These are phyloP conservation scores for Gephyroberyx darwinii DNA, from an alignment of 2,797 vertebrate genomes.

Conservation along the genomic window DNA sequence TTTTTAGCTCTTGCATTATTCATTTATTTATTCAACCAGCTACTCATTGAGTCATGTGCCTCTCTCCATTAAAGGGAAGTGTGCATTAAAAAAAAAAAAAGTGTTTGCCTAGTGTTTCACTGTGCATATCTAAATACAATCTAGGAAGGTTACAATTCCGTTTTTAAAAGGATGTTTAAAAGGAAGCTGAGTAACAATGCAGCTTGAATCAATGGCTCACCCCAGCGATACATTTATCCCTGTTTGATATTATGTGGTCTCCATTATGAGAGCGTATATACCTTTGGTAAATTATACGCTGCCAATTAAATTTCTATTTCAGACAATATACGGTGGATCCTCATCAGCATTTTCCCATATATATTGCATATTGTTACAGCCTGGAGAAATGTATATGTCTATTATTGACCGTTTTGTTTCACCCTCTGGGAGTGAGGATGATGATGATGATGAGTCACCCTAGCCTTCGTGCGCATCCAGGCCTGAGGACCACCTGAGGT, in stretches of 20 bases:
- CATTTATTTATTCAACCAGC: slow-evolving; percentile 69
- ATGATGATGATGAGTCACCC: slow-evolving; percentile 20
- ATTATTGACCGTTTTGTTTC: slow-evolving; percentile 19
- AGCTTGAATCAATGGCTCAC: slow-evolving; percentile 19
- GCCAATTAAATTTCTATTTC: neutral
- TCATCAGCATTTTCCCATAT: neutral
- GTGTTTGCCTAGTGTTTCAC: slow-evolving; percentile 45
- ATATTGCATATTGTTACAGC: neutral
- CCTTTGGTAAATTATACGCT: neutral
- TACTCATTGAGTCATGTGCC: slow-evolving; percentile 47
- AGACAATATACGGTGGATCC: neutral
- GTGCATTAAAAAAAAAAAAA: slow-evolving; percentile 29
- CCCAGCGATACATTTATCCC: slow-evolving; percentile 17
- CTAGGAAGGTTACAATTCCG: slow-evolving; percentile 41
- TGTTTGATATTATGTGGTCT: slow-evolving; percentile 28
- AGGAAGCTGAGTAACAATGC: slow-evolving; percentile 15
- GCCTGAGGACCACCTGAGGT: slow-evolving; percentile 35
- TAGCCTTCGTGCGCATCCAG: slow-evolving; percentile 19
- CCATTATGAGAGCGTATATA: slow-evolving; percentile 7
- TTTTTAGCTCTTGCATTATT: slow-evolving; percentile 65
- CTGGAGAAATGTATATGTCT: slow-evolving; percentile 2
- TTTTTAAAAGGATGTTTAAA: slow-evolving; percentile 29
- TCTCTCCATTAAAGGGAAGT: slow-evolving; percentile 50
- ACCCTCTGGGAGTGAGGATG: slow-evolving; percentile 7
- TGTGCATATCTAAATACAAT: slow-evolving; percentile 53